phyloP scores from a whole-genome alignment of 2,113 vertebrate genomes.

The Scartelaos histophorus region DNA sequence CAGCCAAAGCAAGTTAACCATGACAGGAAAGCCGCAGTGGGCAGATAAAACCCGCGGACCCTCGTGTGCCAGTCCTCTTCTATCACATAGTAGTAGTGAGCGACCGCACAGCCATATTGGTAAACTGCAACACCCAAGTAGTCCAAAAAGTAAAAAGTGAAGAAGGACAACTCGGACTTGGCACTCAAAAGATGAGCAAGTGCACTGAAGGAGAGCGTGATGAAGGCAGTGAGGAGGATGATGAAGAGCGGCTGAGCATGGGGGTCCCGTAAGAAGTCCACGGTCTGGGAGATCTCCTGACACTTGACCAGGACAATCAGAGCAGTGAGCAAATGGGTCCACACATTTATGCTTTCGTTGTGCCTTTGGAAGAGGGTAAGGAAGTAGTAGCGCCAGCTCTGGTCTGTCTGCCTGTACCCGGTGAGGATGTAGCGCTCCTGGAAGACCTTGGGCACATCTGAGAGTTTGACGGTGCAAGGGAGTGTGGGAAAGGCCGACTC shows the following conservation, averaged over 20 bases:
- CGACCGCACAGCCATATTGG: constrained; percentile 90
- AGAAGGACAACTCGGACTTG: constrained; percentile 94
- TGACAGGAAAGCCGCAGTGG: constrained; percentile 80
- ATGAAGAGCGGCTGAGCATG: constrained; percentile 90
- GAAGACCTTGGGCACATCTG: constrained; percentile 87
- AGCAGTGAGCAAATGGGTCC: constrained; percentile 88
- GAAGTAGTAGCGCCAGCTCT: constrained; percentile 90
- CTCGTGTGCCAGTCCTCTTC: constrained; percentile 84
- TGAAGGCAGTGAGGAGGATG: constrained; percentile 83
- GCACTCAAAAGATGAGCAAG: constrained; percentile 92
- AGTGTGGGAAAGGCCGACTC: constrained; percentile 79
- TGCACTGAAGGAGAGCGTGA: constrained; percentile 88
- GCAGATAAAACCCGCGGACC: constrained; percentile 83
- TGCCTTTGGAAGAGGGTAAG: constrained; percentile 90
- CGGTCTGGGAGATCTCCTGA: constrained; percentile 78
- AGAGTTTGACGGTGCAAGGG: constrained; percentile 83
- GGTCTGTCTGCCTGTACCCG: constrained; percentile 87
- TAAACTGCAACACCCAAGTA: constrained; percentile 92
- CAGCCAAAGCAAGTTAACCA: constrained; percentile 93
- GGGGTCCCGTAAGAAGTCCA: constrained; percentile 86
- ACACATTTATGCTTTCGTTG: constrained; percentile 92
- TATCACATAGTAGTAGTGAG: constrained; percentile 89
- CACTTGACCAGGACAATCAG: constrained; percentile 85
- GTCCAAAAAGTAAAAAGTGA: constrained; percentile 94
- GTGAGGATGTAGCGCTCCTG: constrained; percentile 88